phyloP scores from a whole-genome alignment of 2,797 vertebrate genomes.

The Remorina albescens region DNA sequence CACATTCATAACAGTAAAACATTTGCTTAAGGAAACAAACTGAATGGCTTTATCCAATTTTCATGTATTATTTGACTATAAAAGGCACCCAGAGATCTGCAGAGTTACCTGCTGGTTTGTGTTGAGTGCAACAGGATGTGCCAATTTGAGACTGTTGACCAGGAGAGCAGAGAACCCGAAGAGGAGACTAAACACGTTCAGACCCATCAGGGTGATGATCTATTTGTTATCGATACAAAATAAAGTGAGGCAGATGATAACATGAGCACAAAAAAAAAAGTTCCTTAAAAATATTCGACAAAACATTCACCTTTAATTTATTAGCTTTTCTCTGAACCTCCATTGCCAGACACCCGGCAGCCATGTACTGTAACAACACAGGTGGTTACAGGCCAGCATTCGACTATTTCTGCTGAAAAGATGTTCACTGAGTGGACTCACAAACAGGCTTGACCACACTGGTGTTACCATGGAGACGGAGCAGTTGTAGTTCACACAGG shows the following conservation, averaged over 20 bases:
- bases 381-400: background rate
- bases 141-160: slow-evolving; percentile 62
- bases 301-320: slow-evolving; percentile 74
- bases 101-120: slow-evolving; percentile 73
- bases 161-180: slow-evolving; percentile 77
- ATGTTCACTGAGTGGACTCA: slow-evolving; percentile 64
- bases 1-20: background rate
- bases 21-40: background rate
- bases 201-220: slow-evolving; percentile 75
- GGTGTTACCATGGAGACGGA: slow-evolving; percentile 77
- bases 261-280: background rate
- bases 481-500: slow-evolving; percentile 81
- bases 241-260: background rate
- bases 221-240: slow-evolving; percentile 49
- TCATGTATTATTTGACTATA: background rate
- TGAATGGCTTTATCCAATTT: background rate
- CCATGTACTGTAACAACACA: slow-evolving; percentile 77
- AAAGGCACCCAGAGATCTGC: background rate
- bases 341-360: slow-evolving; percentile 74
- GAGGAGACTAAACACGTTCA: slow-evolving; percentile 78
- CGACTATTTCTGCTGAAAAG: background rate
- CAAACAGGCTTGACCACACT: slow-evolving; percentile 78
- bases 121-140: slow-evolving; percentile 39
- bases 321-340: slow-evolving; percentile 78
- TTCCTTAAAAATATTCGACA: background rate